A percentile compares a stretch with the other conserved stretches of the same genome.
Evolutionary conservation across 2,797 vertebrate genomes (phyloP).

Genomic region (Anableps anableps): DNA sequence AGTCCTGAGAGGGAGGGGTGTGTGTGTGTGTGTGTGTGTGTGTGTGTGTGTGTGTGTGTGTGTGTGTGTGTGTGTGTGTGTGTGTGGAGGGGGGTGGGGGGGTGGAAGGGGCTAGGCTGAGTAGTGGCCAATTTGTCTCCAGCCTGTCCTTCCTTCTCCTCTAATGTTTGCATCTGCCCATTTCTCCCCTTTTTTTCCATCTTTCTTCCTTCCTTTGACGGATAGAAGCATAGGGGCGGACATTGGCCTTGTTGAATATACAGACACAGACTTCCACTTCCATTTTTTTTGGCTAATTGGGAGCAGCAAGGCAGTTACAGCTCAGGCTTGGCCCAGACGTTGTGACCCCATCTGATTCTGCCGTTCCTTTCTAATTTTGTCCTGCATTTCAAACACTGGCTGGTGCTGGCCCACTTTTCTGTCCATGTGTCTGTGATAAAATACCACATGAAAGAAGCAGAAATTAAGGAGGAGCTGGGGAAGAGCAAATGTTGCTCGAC

Average conservation of each 20-base stretch:
- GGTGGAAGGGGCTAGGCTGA: constrained; percentile 52
- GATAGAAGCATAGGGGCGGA: constrained; percentile 53
- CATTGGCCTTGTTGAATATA: constrained; percentile 70
- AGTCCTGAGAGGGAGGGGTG: constrained; percentile 70
- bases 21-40: too few species aligned
- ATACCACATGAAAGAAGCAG: constrained; percentile 37
- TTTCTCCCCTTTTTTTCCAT: constrained; percentile 46
- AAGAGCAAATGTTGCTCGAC: not conserved
- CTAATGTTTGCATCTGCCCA: constrained; percentile 64
- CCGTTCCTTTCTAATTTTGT: constrained; percentile 64
- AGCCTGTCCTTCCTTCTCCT: constrained; percentile 62
- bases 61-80: too few species aligned
- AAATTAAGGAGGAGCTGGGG: constrained; percentile 18
- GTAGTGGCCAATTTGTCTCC: constrained; percentile 12
- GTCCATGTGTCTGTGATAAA: constrained; percentile 34
- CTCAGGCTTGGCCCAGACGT: constrained; percentile 62
- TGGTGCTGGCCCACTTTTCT: constrained; percentile 65
- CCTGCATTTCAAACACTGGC: constrained; percentile 54
- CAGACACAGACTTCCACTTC: constrained; percentile 57
- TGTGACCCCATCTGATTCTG: constrained; percentile 66
- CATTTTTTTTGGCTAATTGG: constrained; percentile 63
- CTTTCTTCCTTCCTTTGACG: constrained; percentile 59
- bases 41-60: too few species aligned
- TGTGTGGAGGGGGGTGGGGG: constrained; percentile 31
- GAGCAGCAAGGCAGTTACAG: constrained; percentile 55